A percentile compares a stretch with the other conserved stretches of the same genome.
Conservation (phyloP, 2,797 vertebrate genomes). For the Cyprinella venusta region DNA sequence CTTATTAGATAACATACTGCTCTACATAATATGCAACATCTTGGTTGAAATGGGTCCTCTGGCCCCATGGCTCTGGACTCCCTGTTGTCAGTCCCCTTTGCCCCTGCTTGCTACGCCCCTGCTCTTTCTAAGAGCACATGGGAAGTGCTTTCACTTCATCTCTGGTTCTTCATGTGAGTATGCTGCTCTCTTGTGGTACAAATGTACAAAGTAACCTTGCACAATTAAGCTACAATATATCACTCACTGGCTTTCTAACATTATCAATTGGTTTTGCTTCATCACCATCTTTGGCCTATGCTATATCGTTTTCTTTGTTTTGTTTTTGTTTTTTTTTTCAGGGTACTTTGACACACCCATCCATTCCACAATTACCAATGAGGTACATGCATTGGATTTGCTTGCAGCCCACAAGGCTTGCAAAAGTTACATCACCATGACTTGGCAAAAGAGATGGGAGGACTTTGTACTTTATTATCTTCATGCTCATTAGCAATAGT, state of each 20-base stretch:
- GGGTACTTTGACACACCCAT: neutral
- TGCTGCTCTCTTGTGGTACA: slow-evolving; percentile 57
- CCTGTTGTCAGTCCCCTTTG: neutral
- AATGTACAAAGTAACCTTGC: neutral
- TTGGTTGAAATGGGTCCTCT: neutral
- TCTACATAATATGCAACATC: neutral
- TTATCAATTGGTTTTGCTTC: neutral
- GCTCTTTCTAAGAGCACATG: neutral
- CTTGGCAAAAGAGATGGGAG: slow-evolving; percentile 14
- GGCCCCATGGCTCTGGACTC: neutral
- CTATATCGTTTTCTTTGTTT: neutral
- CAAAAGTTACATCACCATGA: slow-evolving; percentile 33
- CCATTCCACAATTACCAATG: neutral
- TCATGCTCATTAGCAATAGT: neutral
- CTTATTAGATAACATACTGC: neutral
- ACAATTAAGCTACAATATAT: neutral
- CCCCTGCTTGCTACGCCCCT: neutral
- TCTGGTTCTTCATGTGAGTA: slow-evolving; percentile 17
- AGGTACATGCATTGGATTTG: neutral
- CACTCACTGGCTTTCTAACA: neutral
- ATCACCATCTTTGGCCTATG: neutral
- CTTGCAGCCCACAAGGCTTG: neutral
- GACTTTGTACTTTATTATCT: slow-evolving; percentile 42
- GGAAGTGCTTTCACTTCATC: too few relatives aligned
- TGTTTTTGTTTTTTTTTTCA: too few relatives aligned